Evolutionary conservation across 2,888 invertebrate genomes (phyloP).

Genomic region (Rosalia funebris): DNA sequence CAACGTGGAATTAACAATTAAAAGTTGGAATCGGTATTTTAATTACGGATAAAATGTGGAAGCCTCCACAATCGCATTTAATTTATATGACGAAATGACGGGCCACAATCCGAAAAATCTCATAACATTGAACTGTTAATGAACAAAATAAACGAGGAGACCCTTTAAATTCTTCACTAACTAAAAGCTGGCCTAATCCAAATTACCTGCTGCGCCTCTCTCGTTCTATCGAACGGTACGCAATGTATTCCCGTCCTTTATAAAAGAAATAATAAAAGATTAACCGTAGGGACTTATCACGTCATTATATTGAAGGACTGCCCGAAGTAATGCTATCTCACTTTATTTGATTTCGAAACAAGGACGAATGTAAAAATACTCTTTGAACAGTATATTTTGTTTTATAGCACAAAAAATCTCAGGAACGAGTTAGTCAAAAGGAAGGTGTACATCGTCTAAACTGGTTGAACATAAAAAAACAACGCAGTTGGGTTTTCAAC

Average conservation of each 20-base stretch:
- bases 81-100: slow-evolving; percentile 38
- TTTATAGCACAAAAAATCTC: slow-evolving; percentile 31
- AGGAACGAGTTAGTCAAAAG: slow-evolving; percentile 28
- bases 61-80: slow-evolving; percentile 37
- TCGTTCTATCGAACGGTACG: slow-evolving; percentile 19
- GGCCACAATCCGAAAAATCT: slow-evolving; percentile 36
- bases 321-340: slow-evolving; percentile 27
- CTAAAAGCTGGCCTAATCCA: slow-evolving; percentile 53
- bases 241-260: slow-evolving; percentile 4
- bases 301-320: slow-evolving; percentile 42
- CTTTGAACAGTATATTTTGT: slow-evolving; percentile 29
- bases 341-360: slow-evolving; percentile 27
- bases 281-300: slow-evolving; percentile 46
- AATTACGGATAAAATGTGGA: slow-evolving; percentile 41
- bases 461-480: slow-evolving; percentile 33
- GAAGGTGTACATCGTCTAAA: slow-evolving; percentile 32
- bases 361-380: slow-evolving; percentile 27
- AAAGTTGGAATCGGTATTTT: slow-evolving; percentile 42
- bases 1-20: slow-evolving; percentile 37
- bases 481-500: not conserved
- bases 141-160: slow-evolving; percentile 53
- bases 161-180: slow-evolving; percentile 55
- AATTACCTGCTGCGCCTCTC: slow-evolving; percentile 45
- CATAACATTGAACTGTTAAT: slow-evolving; percentile 50
- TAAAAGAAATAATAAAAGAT: slow-evolving; percentile 32